These are phyloP conservation scores for Amphipoea lucens DNA, from an alignment of 2,888 invertebrate species.

Conservation along the genomic window DNA sequence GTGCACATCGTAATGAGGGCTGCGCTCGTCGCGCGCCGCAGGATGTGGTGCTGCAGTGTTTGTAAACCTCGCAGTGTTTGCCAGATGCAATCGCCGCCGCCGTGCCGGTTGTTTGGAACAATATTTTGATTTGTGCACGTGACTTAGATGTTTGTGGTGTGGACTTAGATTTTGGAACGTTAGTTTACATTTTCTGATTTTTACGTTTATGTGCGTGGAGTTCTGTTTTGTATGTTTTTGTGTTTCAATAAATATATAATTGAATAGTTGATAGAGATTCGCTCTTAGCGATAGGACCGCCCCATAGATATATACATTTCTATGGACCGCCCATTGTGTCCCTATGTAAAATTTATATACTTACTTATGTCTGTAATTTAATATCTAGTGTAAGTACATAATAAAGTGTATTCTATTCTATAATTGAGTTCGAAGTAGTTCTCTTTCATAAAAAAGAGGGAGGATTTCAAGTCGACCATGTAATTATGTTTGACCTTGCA, in stretches of 20 bases:
- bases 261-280: no score
- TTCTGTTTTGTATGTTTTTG: neutral
- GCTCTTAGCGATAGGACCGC: no score
- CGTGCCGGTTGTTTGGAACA: constrained; percentile 34
- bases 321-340: no score
- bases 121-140: constrained; percentile 47
- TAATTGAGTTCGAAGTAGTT: neutral
- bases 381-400: no score
- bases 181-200: neutral
- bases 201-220: neutral
- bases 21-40: constrained; percentile 2
- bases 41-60: constrained; percentile 52
- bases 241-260: neutral
- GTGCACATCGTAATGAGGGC: constrained; percentile 27
- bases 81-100: constrained; percentile 5
- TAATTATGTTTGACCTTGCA: neutral
- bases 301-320: no score
- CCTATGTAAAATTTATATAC: no score
- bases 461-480: no score
- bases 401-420: no score
- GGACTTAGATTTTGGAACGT: neutral
- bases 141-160: constrained; percentile 34
- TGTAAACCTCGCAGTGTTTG: constrained; percentile 59
- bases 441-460: neutral
- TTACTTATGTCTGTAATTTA: no score